Base-by-base conservation (phyloP, 1,140 invertebrate species). In the Drosophila bocqueti region DNA sequence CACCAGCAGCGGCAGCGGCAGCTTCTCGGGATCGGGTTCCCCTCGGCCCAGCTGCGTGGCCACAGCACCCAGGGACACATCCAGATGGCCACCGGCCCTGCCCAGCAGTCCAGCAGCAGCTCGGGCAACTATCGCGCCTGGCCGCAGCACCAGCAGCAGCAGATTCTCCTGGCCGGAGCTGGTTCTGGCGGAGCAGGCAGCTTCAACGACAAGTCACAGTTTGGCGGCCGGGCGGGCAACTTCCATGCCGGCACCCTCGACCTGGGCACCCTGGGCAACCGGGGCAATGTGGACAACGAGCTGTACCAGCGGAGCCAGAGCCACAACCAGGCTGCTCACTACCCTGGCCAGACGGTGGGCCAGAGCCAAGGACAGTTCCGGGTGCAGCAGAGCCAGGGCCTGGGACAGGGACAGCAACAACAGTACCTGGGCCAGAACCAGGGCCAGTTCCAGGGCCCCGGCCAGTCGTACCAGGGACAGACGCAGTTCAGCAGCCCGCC, bases 231-330 rank as follows among this genome's bases (percentile, higher is more conserved):
- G 9, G 47, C 65, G 26, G 83, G 79, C 9, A 77, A 83, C 45
- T 92, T 93, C 76, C 89, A 78, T 16, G 46, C 83, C 4, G 77
- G 80, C 16, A 80, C 81, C 6, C 16, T 93, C 0, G 92, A 93
- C 50, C 47, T 93, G 43, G 91, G 81, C 29, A 64, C 68, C 36
- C 26, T 93, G 3, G 54, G 36, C 15, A 45, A 61, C 42, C 78
- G 89, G 1, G 76, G 76, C 49, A 92, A 90, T 69, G 92, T 93
- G 31, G 92, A 93, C 55, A 89, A 90, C 18, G 91, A 93, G 58
- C 61, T 92, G 31, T 75, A 80, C 31, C 50, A 52, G 29, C 46
- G 71, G 1, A 47, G 63, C 31, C 34, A 63, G 57, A n/a, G 47
- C 13, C 36, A 63, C 52, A 16, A 45, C 13, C 36, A 36, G 36